Evolutionary conservation across 2,113 vertebrate species (phyloP), one percentile per base, ranked within the genome.

Genomic region (Amblyopsis rosae): DNA sequence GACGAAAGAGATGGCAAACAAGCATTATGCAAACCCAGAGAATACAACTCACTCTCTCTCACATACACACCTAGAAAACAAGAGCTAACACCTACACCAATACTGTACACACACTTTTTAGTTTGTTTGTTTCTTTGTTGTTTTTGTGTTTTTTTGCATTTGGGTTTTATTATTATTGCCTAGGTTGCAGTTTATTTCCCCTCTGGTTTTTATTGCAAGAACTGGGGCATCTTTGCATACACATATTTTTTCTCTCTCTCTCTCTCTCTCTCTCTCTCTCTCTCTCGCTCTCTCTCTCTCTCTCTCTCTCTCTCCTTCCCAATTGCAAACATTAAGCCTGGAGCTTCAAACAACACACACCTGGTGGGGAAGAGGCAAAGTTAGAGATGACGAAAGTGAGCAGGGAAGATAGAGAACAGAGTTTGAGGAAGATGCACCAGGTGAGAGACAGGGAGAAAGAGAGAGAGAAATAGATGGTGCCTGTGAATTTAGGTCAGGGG

Each of bases 201-300:
- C 33, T 77, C 62, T 68, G 70, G 77, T 75, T 87, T 41, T 85
- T 70, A 84, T 64, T 70, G 70, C 75, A 77, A 75, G 59, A 90
- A 89, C 58, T 89, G 88, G 89, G 88, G 33, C 86, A 87, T 67
- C 73, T 65, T 75, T 41, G 45, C 45, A 41, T 4, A 32, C 57
- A 11, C 12, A 55, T 9, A 12, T n/a, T n/a, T n/a, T n/a, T n/a
- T n/a, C n/a, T n/a, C n/a, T n/a, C 49, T 4, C 49, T 3, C 49
- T 3, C 49, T 4, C 49, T 4, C 13, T 4, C 49, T 4, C 13
- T 4, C 49, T 4, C 2, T 3, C 49, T 4, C 49, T 11, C 62
- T 12, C 60, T 9, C 67, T 35, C 62, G 17, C 32, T 62, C 45
- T 71, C 62, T 48, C 69, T 54, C 46, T n/a, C 6, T 7, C 60